A percentile compares a stretch with the other conserved stretches of the same genome.
phyloP scores from a whole-genome alignment of 2,113 vertebrate species.

The Geococcyx californianus region DNA sequence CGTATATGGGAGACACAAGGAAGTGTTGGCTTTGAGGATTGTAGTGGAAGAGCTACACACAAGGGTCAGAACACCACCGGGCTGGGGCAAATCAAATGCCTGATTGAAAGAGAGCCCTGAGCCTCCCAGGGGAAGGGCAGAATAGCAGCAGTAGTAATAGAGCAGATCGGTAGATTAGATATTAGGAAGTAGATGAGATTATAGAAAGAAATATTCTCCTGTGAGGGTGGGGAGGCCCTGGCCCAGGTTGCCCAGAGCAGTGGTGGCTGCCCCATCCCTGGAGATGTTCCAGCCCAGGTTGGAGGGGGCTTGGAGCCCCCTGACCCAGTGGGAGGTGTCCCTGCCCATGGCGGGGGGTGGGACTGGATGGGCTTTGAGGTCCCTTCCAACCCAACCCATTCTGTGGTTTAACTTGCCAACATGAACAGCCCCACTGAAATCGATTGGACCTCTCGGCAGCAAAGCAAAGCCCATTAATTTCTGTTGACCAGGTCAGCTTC shows the following conservation, averaged over 20 bases:
- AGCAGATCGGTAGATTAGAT: too few relatives aligned
- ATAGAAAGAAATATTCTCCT: too few relatives aligned
- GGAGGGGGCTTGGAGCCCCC: too few relatives aligned
- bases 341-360: too few relatives aligned
- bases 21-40: not conserved
- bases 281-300: too few relatives aligned
- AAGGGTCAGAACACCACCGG: not conserved
- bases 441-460: not conserved
- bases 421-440: fast-evolving
- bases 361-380: too few relatives aligned
- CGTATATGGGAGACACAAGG: fast-evolving
- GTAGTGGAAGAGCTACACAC: not conserved
- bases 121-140: not conserved
- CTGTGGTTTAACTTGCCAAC: not conserved
- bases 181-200: too few relatives aligned
- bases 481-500: not conserved
- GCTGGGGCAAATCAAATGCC: not conserved
- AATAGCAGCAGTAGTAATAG: not conserved
- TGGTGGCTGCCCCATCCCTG: too few relatives aligned
- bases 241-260: too few relatives aligned
- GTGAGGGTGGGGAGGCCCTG: too few relatives aligned
- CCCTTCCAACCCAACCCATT: too few relatives aligned
- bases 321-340: too few relatives aligned
- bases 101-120: not conserved
- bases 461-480: not conserved